phyloP scores from a whole-genome alignment of 2,888 invertebrate genomes.

The Nephrotoma flavescens region DNA sequence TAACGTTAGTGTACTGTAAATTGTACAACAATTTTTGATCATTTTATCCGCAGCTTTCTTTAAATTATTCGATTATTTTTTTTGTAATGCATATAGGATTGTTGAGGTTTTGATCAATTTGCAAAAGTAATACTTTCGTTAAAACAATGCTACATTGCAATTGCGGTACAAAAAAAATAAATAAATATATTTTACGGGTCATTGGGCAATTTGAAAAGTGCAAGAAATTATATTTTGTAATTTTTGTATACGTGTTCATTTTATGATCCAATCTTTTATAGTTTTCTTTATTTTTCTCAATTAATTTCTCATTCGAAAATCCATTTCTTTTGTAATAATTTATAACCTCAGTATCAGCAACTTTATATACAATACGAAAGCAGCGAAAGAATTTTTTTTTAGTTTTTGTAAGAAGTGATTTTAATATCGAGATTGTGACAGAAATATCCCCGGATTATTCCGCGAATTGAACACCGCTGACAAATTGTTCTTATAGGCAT shows the following conservation, averaged over 20 bases:
- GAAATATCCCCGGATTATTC: not conserved
- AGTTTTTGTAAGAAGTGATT: not conserved
- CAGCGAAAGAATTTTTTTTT: not conserved
- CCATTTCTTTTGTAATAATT: not conserved
- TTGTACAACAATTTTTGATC: not conserved
- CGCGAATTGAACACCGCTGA: not conserved
- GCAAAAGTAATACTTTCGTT: not conserved
- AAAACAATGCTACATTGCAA: not conserved
- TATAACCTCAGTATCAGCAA: not conserved
- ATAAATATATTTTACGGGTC: constrained; percentile 1
- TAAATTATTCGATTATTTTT: not conserved
- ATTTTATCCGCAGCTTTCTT: not conserved
- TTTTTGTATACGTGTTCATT: not conserved
- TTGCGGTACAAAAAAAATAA: not conserved
- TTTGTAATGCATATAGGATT: not conserved
- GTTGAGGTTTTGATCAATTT: not conserved
- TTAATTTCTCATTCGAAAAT: not conserved
- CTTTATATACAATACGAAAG: not conserved
- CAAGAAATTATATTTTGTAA: not conserved
- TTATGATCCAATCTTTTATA: not conserved
- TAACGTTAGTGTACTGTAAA: too few species aligned
- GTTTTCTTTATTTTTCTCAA: not conserved
- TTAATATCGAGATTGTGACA: not conserved
- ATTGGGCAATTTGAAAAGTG: constrained; percentile 2
- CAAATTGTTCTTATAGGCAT: not conserved